Evolutionary conservation across 2,888 invertebrate species (phyloP), one percentile per base, ranked within the genome.

Genomic region (Ichneumoninae sp.): DNA sequence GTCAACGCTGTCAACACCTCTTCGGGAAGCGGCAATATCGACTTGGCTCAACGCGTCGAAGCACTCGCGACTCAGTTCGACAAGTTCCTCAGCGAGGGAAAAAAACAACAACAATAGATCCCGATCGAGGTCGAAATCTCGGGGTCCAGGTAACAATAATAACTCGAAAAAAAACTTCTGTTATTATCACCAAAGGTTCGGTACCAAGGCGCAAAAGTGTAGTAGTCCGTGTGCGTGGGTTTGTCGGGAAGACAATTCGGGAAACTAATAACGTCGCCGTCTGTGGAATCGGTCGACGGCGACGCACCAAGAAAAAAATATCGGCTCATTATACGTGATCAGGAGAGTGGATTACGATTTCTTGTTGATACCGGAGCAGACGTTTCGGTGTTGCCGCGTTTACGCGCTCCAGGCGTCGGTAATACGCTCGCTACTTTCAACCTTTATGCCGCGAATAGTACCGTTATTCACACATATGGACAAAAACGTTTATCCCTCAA

Each of bases 321-420:
- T 16, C 74, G 82, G 10, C 74, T 79, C 3, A 30, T 72, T 0
- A 26, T 83, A 2, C 22, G 19, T 6, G 83, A 80, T 33, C 7
- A 36, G 8, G 44, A 19, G 4, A 62, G 74, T 10, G 62, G 70
- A n/a, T n/a, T 44, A 62, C 19, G 33, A 2, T 83, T 78, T 40
- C 47, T 79, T 2, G 52, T 83, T 7, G 83, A 83, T 22, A 78
- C 83, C 1, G 83, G 74, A 0, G 71, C 83, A 0, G 74, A 72
- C 8, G 54, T 83, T 30, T 83, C 78, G 0, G 68, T 83, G 10
- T 33, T 79, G 1, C 83, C 79, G 8, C 33, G 36, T 13, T n/a
- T 7, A 0, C 6, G 8, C 13, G 30, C 26, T 13, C 3, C 10
- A 5, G n/a, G 30, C 22, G 33, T 44, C 13, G 26, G 7, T 8